Evolutionary conservation across 2,113 vertebrate species (phyloP).

Genomic region (Platycercus adscitus): DNA sequence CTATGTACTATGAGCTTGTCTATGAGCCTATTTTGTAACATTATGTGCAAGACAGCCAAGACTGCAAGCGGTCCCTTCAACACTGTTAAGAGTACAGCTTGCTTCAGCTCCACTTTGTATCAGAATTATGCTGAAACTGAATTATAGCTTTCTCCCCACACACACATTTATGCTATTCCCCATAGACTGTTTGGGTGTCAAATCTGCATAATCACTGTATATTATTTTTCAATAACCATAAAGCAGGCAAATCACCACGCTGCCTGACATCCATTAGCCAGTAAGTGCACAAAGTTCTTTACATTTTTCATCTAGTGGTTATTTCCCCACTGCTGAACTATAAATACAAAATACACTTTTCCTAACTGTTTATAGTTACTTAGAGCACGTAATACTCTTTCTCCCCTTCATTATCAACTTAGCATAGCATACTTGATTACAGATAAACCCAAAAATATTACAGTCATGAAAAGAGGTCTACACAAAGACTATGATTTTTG

Average conservation of each 20-base stretch:
- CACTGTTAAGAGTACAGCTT: background rate
- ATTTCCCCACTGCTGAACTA: conserved; percentile 31
- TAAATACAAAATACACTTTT: conserved; percentile 56
- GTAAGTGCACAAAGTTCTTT: conserved; percentile 52
- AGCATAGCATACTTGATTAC: background rate
- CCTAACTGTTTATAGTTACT: conserved; percentile 30
- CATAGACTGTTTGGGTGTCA: conserved; percentile 48
- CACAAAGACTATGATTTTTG: background rate
- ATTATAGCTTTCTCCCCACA: conserved; percentile 24
- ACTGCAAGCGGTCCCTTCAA: background rate
- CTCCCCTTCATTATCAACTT: background rate
- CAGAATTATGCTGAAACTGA: conserved; percentile 25
- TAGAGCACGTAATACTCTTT: background rate
- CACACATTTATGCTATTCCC: conserved; percentile 32
- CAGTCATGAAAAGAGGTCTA: background rate
- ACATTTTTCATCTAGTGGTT: conserved; percentile 42
- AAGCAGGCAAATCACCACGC: conserved; percentile 42
- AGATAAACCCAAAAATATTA: background rate
- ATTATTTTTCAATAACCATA: conserved; percentile 71
- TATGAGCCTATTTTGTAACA: background rate
- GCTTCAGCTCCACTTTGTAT: background rate
- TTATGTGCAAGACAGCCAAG: background rate
- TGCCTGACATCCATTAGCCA: conserved; percentile 59
- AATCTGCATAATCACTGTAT: conserved; percentile 64
- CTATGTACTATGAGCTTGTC: background rate